Evolutionary conservation across 2,888 invertebrate genomes (phyloP).

Genomic region (Gari tellinella): DNA sequence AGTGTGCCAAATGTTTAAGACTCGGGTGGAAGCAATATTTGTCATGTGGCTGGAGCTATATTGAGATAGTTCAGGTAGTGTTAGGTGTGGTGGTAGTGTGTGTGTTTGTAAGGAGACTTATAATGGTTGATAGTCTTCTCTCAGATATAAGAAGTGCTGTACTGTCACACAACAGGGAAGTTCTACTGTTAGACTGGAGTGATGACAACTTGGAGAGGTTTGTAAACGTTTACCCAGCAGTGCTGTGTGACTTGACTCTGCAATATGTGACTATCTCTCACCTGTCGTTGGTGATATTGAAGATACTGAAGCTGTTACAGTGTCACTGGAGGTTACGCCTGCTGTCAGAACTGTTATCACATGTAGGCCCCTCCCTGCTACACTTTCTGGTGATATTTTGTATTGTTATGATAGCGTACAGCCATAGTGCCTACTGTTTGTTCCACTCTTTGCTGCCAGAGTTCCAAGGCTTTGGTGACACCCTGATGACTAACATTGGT

Average conservation of each 20-base stretch:
- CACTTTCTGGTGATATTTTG: too few species aligned
- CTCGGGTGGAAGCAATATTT: constrained; percentile 59
- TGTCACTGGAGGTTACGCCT: constrained; percentile 22
- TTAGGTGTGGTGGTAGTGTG: constrained; percentile 61
- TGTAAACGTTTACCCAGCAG: constrained; percentile 67
- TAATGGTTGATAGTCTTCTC: constrained; percentile 48
- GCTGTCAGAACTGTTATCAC: too few species aligned
- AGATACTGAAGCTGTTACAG: constrained; percentile 63
- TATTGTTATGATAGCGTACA: too few species aligned
- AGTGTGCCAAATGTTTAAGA: constrained; percentile 53
- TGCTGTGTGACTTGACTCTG: constrained; percentile 62
- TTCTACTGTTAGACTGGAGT: too few species aligned
- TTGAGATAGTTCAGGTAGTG: constrained; percentile 62
- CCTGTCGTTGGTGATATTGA: constrained; percentile 62
- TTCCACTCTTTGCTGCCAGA: too few species aligned
- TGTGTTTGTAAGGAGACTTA: constrained; percentile 62
- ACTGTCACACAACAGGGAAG: too few species aligned
- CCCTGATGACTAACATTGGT: too few species aligned
- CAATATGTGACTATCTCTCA: constrained; percentile 62
- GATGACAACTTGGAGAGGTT: constrained; percentile 34
- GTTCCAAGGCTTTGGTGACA: too few species aligned
- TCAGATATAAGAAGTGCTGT: constrained; percentile 43
- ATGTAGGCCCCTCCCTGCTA: too few species aligned
- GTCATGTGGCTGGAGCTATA: constrained; percentile 61
- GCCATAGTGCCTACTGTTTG: too few species aligned